Conservation (phyloP, 2,113 vertebrate species). For the Athene noctua region DNA sequence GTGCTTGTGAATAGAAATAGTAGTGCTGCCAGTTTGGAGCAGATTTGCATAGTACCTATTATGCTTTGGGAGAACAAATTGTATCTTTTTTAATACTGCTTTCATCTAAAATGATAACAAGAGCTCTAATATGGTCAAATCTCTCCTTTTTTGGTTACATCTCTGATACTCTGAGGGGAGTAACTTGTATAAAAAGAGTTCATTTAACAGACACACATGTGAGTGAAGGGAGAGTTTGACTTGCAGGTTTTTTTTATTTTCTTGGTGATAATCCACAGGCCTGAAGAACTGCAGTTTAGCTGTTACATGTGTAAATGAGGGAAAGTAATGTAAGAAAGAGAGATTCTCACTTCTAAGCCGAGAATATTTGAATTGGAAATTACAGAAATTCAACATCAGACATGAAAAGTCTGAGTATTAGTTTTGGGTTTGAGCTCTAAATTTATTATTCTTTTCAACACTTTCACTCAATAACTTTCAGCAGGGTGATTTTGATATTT, state of each 20-base stretch:
- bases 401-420: not conserved
- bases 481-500: not conserved
- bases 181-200: not conserved
- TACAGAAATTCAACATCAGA: not conserved
- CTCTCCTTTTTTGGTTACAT: not conserved
- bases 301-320: constrained; percentile 9
- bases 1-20: not conserved
- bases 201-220: not conserved
- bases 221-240: not conserved
- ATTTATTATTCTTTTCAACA: not conserved
- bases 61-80: not conserved
- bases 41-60: not conserved
- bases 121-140: not conserved
- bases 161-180: not conserved
- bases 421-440: not conserved
- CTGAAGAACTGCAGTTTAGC: not conserved
- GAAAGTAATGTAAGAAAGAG: not conserved
- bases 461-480: not conserved
- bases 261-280: not conserved
- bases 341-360: not conserved
- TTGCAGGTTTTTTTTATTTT: not conserved
- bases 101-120: not conserved
- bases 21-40: not conserved
- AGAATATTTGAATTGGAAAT: constrained; percentile 31
- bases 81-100: not conserved